These are phyloP conservation scores for Bovichtus variegatus DNA, from an alignment of 2,797 vertebrate species.

Conservation along the genomic window DNA sequence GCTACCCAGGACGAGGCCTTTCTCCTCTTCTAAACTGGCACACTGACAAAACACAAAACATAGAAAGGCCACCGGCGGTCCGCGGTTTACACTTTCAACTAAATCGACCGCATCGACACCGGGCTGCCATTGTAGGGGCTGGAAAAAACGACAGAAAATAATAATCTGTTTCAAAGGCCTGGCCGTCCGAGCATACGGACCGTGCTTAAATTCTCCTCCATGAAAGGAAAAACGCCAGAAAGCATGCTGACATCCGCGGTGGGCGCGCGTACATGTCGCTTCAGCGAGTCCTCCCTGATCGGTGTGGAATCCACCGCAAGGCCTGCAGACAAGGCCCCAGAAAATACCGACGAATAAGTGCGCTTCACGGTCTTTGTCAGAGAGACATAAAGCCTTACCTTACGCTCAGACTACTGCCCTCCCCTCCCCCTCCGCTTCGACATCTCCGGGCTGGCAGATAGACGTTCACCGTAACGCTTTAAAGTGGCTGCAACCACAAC, in stretches of 20 bases:
- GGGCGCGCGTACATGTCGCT: neutral
- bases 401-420: constrained; percentile 88
- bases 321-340: neutral
- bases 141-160: constrained; percentile 3
- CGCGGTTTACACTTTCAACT: neutral
- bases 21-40: neutral
- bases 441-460: constrained; percentile 87
- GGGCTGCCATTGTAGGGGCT: constrained; percentile 22
- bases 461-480: constrained; percentile 60
- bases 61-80: constrained; percentile 8
- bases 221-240: neutral
- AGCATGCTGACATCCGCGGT: neutral
- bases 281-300: constrained; percentile 9
- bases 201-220: neutral
- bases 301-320: constrained; percentile 21
- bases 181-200: neutral
- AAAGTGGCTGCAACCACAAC: neutral
- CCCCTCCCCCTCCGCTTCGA: constrained; percentile 88
- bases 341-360: constrained; percentile 71
- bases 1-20: constrained; percentile 36
- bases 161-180: constrained; percentile 20
- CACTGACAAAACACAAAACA: constrained; percentile 6
- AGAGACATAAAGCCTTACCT: constrained; percentile 94
- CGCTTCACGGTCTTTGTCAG: constrained; percentile 90
- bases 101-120: neutral